Evolutionary conservation across 2,888 invertebrate genomes (phyloP), one percentile per base, ranked within the genome.

Genomic region (Cryptus armator): DNA sequence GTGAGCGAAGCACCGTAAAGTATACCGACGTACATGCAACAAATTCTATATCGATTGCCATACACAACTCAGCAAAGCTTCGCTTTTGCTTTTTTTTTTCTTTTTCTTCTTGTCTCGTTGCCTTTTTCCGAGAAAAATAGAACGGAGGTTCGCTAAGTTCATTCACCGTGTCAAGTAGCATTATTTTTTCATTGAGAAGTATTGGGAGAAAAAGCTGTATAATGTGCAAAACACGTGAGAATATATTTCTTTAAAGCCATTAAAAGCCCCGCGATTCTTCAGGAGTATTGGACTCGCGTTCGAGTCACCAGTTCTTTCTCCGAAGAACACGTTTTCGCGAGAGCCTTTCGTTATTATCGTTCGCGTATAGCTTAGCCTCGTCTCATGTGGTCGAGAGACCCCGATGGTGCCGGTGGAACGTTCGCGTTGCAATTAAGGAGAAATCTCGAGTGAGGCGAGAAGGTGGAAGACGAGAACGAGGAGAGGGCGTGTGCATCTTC

Each of bases 341-440:
- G 24, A 0, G 32, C 59, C 16, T 53, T 76, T 76, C 43, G 43
- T 72, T 81, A 19, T 67, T 77, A 72, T 77, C 19, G 51, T 44
- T 32, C 24, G 59, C 62, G 74, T 48, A 24, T 32, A 59, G 59
- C 59, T 5, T 3, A 59, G 0, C 12, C 29, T 12, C 48, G 48
- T 48, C 24, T 56, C 16, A 71, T 76, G 66, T 71, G 66, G 64
- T 24, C 67, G 64, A 37, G 37, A 9, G 37, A 37, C 46, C 32
- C 2, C 53, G 64, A 53, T n/a, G n/a, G 62, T 68, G 68, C 84
- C 37, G 76, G 29, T 81, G 12, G 59, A 51, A 56, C 70, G 79
- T 80, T 70, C 66, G 16, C 81, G 67, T 74, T 68, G 84, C 81
- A 84, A 84, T 84, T 84, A 81, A 81, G 78, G 81, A 85, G 81